Evolutionary conservation across 2,113 vertebrate genomes (phyloP).

Genomic region (Ploceus nigricollis): DNA sequence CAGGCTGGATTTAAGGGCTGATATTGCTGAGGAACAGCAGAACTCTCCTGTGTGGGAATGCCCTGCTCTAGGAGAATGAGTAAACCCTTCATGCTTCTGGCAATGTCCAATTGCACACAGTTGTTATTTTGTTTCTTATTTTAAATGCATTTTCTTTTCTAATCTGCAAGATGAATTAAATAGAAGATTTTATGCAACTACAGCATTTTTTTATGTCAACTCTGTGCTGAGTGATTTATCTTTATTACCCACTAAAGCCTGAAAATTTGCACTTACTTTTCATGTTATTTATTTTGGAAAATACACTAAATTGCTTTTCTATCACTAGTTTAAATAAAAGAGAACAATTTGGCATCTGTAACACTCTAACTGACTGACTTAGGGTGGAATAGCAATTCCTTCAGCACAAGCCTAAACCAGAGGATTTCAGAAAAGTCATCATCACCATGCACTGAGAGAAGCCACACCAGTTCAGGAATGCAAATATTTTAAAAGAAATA

Average conservation of each 20-base stretch:
- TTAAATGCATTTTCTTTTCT: neutral
- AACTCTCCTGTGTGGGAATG: neutral
- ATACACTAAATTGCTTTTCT: neutral
- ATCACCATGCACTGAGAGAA: neutral
- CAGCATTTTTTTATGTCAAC: neutral
- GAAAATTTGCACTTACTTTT: neutral
- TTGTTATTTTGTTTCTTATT: neutral
- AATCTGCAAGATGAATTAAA: neutral
- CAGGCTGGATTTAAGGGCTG: neutral
- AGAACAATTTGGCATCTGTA: neutral
- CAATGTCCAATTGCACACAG: neutral
- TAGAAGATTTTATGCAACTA: neutral
- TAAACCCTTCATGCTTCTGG: neutral
- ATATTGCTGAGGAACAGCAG: neutral
- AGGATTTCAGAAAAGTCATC: neutral
- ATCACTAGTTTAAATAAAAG: neutral
- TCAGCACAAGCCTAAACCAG: neutral
- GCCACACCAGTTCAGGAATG: neutral
- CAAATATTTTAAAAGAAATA: neutral
- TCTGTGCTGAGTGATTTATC: neutral
- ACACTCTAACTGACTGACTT: neutral
- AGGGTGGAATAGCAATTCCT: neutral
- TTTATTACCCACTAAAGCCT: neutral
- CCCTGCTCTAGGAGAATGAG: neutral
- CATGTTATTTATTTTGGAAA: constrained; percentile 6